Evolutionary conservation across 2,113 vertebrate genomes (phyloP).

Genomic region (Phycodurus eques): DNA sequence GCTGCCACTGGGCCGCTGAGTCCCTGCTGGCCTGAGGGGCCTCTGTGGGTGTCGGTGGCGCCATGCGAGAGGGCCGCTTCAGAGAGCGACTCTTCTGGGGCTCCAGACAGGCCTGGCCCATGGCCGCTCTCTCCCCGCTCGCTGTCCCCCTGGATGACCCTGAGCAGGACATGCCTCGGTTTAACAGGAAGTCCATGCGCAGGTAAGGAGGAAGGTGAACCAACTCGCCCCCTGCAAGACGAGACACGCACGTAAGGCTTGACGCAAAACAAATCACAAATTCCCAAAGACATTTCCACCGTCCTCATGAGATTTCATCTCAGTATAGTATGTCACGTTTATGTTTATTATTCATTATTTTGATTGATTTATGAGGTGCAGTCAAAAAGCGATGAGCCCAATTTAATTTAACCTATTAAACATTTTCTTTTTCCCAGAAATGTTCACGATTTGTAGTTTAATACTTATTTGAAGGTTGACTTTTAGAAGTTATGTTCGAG

Average conservation of each 20-base stretch:
- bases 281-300: not conserved
- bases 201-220: conserved; percentile 97
- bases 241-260: conserved; percentile 1
- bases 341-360: no score
- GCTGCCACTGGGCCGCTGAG: conserved; percentile 87
- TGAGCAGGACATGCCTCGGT: conserved; percentile 82
- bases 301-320: no score
- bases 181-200: conserved; percentile 98
- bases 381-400: no score
- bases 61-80: conserved; percentile 85
- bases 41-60: conserved; percentile 74
- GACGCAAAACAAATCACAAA: not conserved
- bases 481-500: no score
- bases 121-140: conserved; percentile 84
- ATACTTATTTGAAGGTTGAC: no score
- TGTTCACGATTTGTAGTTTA: no score
- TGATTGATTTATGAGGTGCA: no score
- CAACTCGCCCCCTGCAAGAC: conserved; percentile 83
- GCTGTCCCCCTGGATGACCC: conserved; percentile 72
- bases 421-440: no score
- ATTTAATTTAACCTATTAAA: no score
- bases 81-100: conserved; percentile 97
- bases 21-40: conserved; percentile 79
- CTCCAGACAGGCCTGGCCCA: conserved; percentile 94
- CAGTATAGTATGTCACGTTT: no score